Evolutionary conservation across 2,797 vertebrate genomes (phyloP).

Genomic region (Cheirogaleus major): DNA sequence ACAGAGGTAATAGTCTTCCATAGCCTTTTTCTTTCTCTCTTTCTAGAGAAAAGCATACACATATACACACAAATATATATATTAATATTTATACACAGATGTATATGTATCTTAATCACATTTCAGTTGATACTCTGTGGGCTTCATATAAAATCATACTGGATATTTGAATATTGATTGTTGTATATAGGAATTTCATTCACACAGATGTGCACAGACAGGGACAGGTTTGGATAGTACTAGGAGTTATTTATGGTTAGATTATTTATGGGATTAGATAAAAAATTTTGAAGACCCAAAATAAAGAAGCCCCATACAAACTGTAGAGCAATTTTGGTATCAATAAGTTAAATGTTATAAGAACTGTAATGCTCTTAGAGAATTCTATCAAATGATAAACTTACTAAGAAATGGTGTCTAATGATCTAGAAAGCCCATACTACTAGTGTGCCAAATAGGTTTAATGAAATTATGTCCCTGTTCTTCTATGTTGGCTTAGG

Average conservation of each 20-base stretch:
- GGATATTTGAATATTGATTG: not conserved
- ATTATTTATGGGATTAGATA: not conserved
- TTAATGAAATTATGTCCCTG: not conserved
- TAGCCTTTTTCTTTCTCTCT: not conserved
- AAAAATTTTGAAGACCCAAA: not conserved
- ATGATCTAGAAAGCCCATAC: not conserved
- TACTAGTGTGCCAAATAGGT: not conserved
- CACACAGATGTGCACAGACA: not conserved
- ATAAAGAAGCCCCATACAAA: not conserved
- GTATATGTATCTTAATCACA: not conserved
- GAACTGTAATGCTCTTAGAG: not conserved
- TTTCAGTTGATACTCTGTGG: not conserved
- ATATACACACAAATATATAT: not conserved
- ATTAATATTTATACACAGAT: not conserved
- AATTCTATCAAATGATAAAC: not conserved
- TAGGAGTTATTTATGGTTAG: not conserved
- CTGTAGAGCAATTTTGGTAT: conserved; percentile 1
- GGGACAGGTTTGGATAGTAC: not conserved
- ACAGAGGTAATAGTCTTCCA: not conserved
- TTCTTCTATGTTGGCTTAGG: not conserved
- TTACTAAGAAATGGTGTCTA: not conserved
- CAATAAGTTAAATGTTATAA: conserved; percentile 9
- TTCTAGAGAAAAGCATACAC: not conserved
- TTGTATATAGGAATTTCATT: not conserved
- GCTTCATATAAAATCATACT: not conserved